Evolutionary conservation across 2,888 invertebrate genomes (phyloP).

Genomic region (Torymus texanus): DNA sequence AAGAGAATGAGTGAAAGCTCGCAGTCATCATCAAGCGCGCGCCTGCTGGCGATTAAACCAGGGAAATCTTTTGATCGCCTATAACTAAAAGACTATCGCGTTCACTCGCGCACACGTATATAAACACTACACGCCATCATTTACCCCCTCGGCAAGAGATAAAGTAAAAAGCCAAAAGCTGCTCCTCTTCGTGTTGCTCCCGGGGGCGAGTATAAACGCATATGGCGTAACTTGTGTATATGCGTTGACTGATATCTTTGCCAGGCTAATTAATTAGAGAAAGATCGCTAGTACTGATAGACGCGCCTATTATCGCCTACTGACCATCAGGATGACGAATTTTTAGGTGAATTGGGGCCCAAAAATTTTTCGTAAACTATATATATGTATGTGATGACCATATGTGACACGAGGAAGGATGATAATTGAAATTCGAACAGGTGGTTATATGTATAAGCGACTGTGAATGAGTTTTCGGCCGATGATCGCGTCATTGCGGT

Average conservation of each 20-base stretch:
- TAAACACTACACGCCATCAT: no score
- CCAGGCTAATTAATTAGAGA: slow-evolving; percentile 49
- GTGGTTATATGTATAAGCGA: slow-evolving; percentile 2
- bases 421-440: slow-evolving; percentile 9
- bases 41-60: no score
- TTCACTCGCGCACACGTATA: no score
- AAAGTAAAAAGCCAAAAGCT: slow-evolving; percentile 6
- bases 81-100: no score
- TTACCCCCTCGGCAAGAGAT: slow-evolving; percentile 4
- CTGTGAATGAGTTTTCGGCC: no score
- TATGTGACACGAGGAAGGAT: background rate
- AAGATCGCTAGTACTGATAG: slow-evolving; percentile 25
- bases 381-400: background rate
- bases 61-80: no score
- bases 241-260: no score
- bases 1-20: no score
- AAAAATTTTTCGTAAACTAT: background rate
- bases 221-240: no score
- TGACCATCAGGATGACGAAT: slow-evolving; percentile 43
- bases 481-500: slow-evolving; percentile 18
- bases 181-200: background rate
- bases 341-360: background rate
- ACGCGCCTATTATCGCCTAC: slow-evolving; percentile 25
- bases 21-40: no score
- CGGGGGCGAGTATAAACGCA: background rate